Evolutionary conservation across 2,888 invertebrate genomes (phyloP).

Genomic region (Dryobotodes eremita): DNA sequence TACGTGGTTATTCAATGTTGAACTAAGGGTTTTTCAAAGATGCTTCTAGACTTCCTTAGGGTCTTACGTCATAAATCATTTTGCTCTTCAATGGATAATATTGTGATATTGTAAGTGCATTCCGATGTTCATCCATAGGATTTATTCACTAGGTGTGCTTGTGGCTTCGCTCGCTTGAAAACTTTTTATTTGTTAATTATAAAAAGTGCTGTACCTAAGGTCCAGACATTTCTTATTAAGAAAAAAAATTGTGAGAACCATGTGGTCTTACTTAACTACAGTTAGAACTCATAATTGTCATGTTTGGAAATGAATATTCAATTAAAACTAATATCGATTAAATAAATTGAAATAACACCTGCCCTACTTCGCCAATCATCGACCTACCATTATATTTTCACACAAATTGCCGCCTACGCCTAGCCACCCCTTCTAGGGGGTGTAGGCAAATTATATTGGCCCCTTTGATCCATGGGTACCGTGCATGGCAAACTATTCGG

Average conservation of each 20-base stretch:
- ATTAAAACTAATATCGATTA: neutral
- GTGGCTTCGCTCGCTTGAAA: too few relatives aligned
- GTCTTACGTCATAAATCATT: neutral
- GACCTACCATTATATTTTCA: constrained; percentile 14
- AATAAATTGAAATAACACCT: neutral
- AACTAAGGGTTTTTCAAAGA: neutral
- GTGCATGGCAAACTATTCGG: constrained; percentile 45
- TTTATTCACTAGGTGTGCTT: neutral
- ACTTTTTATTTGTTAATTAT: too few relatives aligned
- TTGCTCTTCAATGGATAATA: neutral
- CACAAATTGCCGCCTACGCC: neutral
- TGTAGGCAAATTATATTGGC: constrained; percentile 36
- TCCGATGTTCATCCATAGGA: neutral
- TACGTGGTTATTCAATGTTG: too few relatives aligned
- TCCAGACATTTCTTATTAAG: too few relatives aligned
- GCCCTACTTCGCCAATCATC: neutral
- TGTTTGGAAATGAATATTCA: neutral
- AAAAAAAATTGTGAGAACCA: too few relatives aligned
- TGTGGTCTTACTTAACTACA: too few relatives aligned
- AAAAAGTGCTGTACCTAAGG: too few relatives aligned
- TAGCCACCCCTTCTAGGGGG: constrained; percentile 3
- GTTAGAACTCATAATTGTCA: too few relatives aligned
- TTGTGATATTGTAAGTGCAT: neutral
- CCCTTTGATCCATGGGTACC: constrained; percentile 44
- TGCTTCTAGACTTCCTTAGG: neutral